Evolutionary conservation across 1,140 invertebrate genomes (phyloP), one percentile per base, ranked within the genome.

Genomic region (Leptonema lineaticorne): DNA sequence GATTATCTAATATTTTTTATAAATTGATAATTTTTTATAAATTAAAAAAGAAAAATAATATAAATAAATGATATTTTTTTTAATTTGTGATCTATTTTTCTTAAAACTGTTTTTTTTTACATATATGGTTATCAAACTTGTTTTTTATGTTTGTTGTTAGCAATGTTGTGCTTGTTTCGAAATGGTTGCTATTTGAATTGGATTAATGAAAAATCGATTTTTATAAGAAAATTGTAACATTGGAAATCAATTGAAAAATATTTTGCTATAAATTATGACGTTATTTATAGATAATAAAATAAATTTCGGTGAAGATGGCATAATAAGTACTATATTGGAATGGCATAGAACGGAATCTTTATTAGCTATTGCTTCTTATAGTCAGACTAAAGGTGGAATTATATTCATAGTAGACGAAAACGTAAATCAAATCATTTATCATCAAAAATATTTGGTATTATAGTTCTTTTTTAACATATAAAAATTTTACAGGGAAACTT

Each of bases 391-490:
- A 75, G 94, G 94, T 28, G 94, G 94, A 68, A 89, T 89, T 70
- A 89, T 96, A 1, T 92, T 87, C 63, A 88, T 98, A 69, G 95
- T 94, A 76, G 89, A 94, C 76, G 94, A 96, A 83, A 86, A 89
- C 77, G 92, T 93, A 82, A 81, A 83, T 78, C 11, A 57, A 14
- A 20, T 63, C 29, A 28, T 53, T 56, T 57, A 45, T 1, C 29
- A 41, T 37, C 16, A 11, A 6, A 29, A 14, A 46, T 26, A 30
- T 68, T 27, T 16, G n/a, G 18, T 67, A 27, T 33, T 50, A 48
- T 50, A 37, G 30, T 33, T 33, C 30, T 33, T 33, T 33, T 33
- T 33, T 33, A 6, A 11, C 11, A 5, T 11, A 33, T 33, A 33
- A 33, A 41, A 41, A 4, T 14, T n/a, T 78, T 79, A 37, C 78